A percentile compares a stretch with the other conserved stretches of the same genome.
Conservation (phyloP, 2,797 vertebrate species). For the Ciconia nigra region DNA sequence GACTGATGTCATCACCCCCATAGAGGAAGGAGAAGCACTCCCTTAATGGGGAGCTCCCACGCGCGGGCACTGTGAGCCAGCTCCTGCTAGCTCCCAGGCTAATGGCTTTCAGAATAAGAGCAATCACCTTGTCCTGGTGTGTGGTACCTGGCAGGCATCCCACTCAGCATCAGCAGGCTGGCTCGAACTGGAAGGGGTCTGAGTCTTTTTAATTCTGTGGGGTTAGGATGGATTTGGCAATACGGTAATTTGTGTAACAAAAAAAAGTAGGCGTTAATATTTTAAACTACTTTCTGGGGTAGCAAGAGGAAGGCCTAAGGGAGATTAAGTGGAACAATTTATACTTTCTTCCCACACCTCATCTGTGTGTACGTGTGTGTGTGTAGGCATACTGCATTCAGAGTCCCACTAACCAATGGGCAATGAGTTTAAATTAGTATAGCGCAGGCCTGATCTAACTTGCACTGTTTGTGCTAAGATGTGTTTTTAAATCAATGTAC, state of each 20-base stretch:
- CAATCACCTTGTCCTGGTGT: not conserved
- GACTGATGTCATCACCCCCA: slow-evolving; percentile 31
- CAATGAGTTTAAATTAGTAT: not conserved
- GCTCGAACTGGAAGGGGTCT: not conserved
- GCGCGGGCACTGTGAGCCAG: not conserved
- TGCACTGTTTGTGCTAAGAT: not conserved
- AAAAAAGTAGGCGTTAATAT: not conserved
- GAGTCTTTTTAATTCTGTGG: not conserved
- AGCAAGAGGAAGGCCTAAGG: not conserved
- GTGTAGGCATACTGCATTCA: not conserved
- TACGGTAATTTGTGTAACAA: not conserved
- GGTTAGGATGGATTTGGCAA: not conserved
- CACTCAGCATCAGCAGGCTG: not conserved
- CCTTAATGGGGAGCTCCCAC: slow-evolving; percentile 2
- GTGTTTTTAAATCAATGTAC: not conserved
- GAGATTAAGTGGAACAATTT: not conserved
- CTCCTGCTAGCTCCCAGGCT: not conserved
- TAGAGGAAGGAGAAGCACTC: not conserved
- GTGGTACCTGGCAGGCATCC: slow-evolving; percentile 10
- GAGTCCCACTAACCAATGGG: not conserved
- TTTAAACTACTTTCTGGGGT: not conserved
- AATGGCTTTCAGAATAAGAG: not conserved
- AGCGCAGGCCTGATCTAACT: not conserved
- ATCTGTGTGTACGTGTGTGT: not conserved
- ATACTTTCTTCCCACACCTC: not conserved